Base-by-base conservation (phyloP, 1,140 invertebrate species). In the Tetramorium simillimum region DNA sequence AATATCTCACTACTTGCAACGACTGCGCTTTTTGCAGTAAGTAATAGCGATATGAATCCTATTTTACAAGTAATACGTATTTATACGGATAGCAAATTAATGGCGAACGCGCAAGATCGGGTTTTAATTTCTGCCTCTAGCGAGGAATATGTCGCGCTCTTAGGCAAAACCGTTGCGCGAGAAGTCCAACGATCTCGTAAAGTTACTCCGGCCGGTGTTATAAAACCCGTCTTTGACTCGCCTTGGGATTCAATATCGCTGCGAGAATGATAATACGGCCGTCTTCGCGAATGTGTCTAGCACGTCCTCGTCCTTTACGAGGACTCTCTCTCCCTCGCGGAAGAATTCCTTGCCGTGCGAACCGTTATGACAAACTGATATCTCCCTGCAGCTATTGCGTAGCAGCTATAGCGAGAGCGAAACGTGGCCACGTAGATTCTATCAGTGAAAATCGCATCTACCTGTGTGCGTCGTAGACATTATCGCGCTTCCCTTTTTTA, bases 391-490 rank as follows among this genome's bases (percentile, higher is more conserved):
- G 49, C 58, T 65, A 77, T 24, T 12, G 28, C 12, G 40, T 24
- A 18, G 14, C 14, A 14, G 6, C 33, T 21, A 16, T 9, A 75
- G 63, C 7, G 53, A 46, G 12, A 65, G 51, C 43, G 72, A 67
- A 33, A 9, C 21, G 24, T 21, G 77, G 58, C 40, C 33, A 62
- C 37, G 65, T 43, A 56, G 73, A 89, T 91, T 85, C 85, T 86
- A 89, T 91, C 90, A 81, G 40, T 67, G 88, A 80, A 75, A 91
- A 88, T 91, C 73, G 67, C 56, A 86, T 89, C 77, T 86, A 91
- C 78, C 86, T 89, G 90, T 89, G 88, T 89, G 82, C 90, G 85
- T 56, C 58, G 14, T 90, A 69, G 90, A 88, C 89, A 90, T 90
- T 90, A 90, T 88, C 86, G 62, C 40, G 49, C 88, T 58, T 90